Evolutionary conservation across 2,888 invertebrate genomes (phyloP).

Genomic region (Drosophila recens): DNA sequence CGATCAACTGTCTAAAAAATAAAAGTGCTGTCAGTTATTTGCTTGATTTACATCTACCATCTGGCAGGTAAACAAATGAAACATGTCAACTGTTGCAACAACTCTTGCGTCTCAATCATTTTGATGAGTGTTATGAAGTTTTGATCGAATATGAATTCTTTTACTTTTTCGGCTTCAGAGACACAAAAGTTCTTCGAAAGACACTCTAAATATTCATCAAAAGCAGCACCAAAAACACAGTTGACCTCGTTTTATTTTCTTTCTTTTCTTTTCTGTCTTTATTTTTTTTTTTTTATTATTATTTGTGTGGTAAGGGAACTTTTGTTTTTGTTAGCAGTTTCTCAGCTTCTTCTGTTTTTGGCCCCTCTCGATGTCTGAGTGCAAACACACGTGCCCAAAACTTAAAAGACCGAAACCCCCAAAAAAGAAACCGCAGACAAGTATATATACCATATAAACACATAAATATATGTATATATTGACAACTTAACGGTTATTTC

Average conservation of each 20-base stretch:
- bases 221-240: constrained; percentile 25
- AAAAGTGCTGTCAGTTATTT: neutral
- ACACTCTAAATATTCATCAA: constrained; percentile 44
- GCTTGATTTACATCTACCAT: constrained; percentile 14
- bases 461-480: constrained; percentile 14
- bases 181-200: constrained; percentile 37
- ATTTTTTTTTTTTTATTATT: neutral
- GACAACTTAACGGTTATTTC: constrained; percentile 62
- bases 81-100: constrained; percentile 21
- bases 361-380: constrained; percentile 11
- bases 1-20: neutral
- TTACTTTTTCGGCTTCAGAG: neutral
- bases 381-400: constrained; percentile 60
- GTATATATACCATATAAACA: constrained; percentile 3
- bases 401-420: neutral
- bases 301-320: constrained; percentile 32
- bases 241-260: constrained; percentile 56
- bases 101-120: neutral
- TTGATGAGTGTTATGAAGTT: constrained; percentile 31
- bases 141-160: constrained; percentile 36
- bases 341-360: constrained; percentile 25
- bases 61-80: constrained; percentile 30
- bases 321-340: constrained; percentile 66
- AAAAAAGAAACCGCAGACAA: constrained; percentile 8
- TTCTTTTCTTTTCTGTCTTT: constrained; percentile 6